Evolutionary conservation across 2,888 invertebrate species (phyloP).

Genomic region (Belgica antarctica): DNA sequence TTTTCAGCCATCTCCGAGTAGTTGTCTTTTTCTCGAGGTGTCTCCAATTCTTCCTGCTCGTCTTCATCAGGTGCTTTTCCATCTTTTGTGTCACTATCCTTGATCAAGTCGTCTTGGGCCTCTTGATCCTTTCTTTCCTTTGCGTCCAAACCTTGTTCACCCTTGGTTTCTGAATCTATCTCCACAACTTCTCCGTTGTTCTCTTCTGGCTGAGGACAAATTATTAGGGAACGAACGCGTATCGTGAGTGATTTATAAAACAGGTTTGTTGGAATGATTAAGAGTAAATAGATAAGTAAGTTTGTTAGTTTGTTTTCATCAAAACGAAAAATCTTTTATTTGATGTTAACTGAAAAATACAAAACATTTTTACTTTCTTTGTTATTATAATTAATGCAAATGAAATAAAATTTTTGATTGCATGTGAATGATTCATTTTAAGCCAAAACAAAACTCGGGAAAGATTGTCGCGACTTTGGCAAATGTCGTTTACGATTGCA

Average conservation of each 20-base stretch:
- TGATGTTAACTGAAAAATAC: conserved; percentile 4
- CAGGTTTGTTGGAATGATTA: neutral
- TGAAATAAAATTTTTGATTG: neutral
- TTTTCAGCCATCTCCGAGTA: neutral
- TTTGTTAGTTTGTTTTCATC: neutral
- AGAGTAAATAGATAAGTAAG: neutral
- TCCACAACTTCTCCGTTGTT: neutral
- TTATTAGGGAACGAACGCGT: neutral
- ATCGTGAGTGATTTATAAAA: neutral
- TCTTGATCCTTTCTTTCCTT: neutral
- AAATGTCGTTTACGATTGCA: neutral
- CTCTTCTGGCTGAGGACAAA: neutral
- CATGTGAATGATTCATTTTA: neutral
- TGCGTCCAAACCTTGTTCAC: too few relatives aligned
- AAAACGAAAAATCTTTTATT: neutral
- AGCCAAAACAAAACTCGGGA: neutral
- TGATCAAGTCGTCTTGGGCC: neutral
- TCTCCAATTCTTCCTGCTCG: neutral
- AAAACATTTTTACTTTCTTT: too few relatives aligned
- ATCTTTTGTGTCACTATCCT: neutral
- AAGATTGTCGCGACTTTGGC: neutral
- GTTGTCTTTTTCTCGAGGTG: neutral
- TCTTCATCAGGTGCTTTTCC: neutral
- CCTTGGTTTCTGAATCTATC: neutral
- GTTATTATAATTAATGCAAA: neutral